Base-by-base conservation (phyloP, 30 jellyfish, hydroid and myxozoan genomes). In the Clytia hemisphaerica region DNA sequence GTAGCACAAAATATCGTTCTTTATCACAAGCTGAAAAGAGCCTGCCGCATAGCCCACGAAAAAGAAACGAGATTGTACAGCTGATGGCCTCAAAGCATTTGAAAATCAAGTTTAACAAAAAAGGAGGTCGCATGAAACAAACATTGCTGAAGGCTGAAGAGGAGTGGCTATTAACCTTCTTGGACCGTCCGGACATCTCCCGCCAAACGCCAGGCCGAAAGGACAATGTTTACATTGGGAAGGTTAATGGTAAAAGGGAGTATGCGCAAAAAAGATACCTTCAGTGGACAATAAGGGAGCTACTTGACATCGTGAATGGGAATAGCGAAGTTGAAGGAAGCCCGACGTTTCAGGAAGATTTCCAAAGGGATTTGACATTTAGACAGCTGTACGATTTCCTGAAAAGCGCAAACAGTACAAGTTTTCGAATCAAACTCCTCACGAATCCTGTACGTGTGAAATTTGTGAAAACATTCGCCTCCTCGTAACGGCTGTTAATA, bases 251-350 rank as follows among this genome's bases (percentile, higher is more conserved):
- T n/a, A 58, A 15, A 47, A 74, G 28, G 58, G 37, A 74, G 28
- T 74, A 60, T 57, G 49, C n/a, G 67, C 85, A 74, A 65, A 74
- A 57, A n/a, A n/a, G 79, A n/a, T 59, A 74, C 48, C 32, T 74
- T 31, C 70, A 0, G 10, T 74, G 86, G 86, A 47, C 78, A 14
- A 33, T 68, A 37, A 46, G 71, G 36, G 80, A 46, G 37, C 19
- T 60, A 16, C 40, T 60, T 7, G n/a, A n/a, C n/a, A n/a, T n/a
- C n/a, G n/a, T n/a, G n/a, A n/a, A n/a, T n/a, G n/a, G n/a, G n/a
- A n/a, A n/a, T n/a, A n/a, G n/a, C n/a, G n/a, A n/a, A n/a, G n/a
- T n/a, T n/a, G 71, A 73, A 50, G 65, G 22, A 50, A 9, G 65
- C 22, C 27, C 14, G 22, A 50, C 27, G 27, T 50, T 50, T 50